Percentiles rank a stretch among this genome's conserved stretches.
Conservation (phyloP, 2,888 invertebrate genomes). For the Mesopsocus fuscifrons region DNA sequence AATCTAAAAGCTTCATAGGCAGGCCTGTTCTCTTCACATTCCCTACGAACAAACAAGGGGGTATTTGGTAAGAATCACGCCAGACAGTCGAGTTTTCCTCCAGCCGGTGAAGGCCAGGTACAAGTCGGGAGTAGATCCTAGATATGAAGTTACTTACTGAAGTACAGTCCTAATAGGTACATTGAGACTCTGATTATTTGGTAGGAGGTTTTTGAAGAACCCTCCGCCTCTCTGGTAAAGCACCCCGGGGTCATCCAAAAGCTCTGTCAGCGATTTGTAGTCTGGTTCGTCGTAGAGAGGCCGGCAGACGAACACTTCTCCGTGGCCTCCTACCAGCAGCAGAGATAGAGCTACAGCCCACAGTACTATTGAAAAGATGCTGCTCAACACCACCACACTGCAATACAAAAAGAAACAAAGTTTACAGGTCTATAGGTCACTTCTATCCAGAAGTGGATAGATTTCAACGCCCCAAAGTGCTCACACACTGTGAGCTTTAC, state of each 20-base stretch:
- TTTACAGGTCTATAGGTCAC: conserved; percentile 1
- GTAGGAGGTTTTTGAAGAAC: conserved; percentile 33
- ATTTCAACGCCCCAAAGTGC: too few species aligned
- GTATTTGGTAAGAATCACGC: too few species aligned
- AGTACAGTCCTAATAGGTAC: conserved; percentile 32
- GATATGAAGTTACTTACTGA: conserved; percentile 28
- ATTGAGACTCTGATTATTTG: conserved; percentile 33
- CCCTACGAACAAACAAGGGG: conserved; percentile 29
- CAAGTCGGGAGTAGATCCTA: too few species aligned
- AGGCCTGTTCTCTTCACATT: conserved; percentile 49
- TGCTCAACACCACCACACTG: conserved; percentile 36
- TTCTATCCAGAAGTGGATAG: too few species aligned
- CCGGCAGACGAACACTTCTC: conserved; percentile 49
- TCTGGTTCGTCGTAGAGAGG: conserved; percentile 47
- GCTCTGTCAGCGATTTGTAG: conserved; percentile 39
- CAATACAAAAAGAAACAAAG: conserved; percentile 6
- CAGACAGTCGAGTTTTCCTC: too few species aligned
- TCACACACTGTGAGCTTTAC: too few species aligned
- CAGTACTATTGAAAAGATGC: conserved; percentile 35
- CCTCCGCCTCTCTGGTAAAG: conserved; percentile 33
- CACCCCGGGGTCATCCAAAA: conserved; percentile 46
- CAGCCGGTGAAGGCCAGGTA: too few species aligned
- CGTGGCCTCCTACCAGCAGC: conserved; percentile 42
- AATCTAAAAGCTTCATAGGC: conserved; percentile 56
- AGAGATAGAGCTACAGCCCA: conserved; percentile 37